phyloP scores from a whole-genome alignment of 2,113 vertebrate species.

The Psammodynastes pulverulentus region DNA sequence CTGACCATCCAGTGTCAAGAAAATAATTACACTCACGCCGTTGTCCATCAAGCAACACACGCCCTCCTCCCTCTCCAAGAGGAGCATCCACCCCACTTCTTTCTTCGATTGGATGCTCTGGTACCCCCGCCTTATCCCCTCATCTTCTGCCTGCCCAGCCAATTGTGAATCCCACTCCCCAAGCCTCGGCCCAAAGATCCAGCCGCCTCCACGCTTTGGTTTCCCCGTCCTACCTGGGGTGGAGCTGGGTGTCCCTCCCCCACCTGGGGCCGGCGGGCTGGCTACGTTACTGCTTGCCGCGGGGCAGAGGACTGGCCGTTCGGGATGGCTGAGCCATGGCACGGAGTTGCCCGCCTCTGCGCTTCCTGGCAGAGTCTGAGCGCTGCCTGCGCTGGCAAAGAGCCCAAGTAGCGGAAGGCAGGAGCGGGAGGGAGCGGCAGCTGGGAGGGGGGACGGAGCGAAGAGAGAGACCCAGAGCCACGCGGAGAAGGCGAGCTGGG shows the following conservation, averaged over 20 bases:
- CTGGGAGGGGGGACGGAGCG: not conserved
- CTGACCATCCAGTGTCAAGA: not conserved
- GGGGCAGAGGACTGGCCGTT: not conserved
- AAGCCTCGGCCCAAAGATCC: not conserved
- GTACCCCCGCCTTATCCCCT: not conserved
- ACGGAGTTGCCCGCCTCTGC: conserved; percentile 9
- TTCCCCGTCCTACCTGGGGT: not conserved
- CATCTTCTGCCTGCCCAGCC: not conserved
- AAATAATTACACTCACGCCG: not conserved
- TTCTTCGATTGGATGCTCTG: not conserved
- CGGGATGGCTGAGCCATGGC: conserved; percentile 27
- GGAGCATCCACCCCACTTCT: not conserved
- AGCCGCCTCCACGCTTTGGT: not conserved
- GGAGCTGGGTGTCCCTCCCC: conserved; percentile 2
- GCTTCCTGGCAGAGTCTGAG: conserved; percentile 10
- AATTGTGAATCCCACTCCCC: not conserved
- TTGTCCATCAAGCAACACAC: not conserved
- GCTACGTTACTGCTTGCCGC: conserved; percentile 11
- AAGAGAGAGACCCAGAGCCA: conserved; percentile 12
- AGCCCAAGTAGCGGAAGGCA: conserved; percentile 13
- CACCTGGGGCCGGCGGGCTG: conserved; percentile 1
- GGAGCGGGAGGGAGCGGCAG: conserved; percentile 16
- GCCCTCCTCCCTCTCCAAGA: not conserved
- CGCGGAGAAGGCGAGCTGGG: conserved; percentile 3
- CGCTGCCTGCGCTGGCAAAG: conserved; percentile 9